A percentile compares a stretch with the other conserved stretches of the same genome.
Conservation (phyloP, 2,797 vertebrate genomes). For the Danio choprae region DNA sequence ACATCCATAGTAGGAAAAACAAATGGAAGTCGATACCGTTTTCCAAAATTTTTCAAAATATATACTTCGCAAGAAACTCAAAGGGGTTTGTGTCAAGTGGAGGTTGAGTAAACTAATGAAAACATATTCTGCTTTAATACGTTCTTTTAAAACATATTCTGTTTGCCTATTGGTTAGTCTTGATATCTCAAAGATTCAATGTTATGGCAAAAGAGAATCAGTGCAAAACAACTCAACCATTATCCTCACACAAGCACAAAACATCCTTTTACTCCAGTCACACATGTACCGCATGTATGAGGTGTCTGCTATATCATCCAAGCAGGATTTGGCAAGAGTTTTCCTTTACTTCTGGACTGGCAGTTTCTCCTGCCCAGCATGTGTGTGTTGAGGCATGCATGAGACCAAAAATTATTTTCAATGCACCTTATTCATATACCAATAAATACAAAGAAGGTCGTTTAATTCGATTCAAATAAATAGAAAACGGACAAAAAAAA, state of each 20-base stretch:
- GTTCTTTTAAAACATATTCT: background rate
- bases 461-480: conserved; percentile 22
- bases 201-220: background rate
- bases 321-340: conserved; percentile 13
- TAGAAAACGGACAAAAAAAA: background rate
- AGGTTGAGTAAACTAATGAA: no score
- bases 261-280: background rate
- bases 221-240: background rate
- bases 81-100: no score
- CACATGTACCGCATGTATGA: background rate
- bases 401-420: background rate
- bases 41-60: no score
- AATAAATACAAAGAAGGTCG: background rate
- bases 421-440: conserved; percentile 10
- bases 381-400: background rate
- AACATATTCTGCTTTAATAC: no score
- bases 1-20: no score
- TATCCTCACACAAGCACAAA: background rate
- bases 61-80: no score
- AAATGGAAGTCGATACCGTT: no score
- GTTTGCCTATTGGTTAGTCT: background rate
- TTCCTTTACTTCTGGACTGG: background rate
- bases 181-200: background rate
- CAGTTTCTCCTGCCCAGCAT: conserved; percentile 14
- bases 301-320: background rate